Conservation (phyloP, 2,113 vertebrate genomes). For the Kobus ellipsiprymnus region DNA sequence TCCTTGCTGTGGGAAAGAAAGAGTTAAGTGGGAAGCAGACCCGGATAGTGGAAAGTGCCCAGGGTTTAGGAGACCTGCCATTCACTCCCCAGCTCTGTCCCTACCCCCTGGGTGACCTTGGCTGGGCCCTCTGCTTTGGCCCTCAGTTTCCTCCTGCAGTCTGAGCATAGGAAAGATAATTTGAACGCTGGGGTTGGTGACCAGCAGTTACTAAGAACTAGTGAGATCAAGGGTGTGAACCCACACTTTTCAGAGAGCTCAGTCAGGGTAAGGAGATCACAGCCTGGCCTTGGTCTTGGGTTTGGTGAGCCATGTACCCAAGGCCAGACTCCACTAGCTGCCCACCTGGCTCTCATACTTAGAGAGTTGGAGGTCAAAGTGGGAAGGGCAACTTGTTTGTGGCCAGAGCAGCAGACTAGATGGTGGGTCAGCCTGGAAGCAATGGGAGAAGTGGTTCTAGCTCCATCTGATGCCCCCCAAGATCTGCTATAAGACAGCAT, state of each 20-base stretch:
- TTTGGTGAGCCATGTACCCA: background rate
- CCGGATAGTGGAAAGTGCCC: background rate
- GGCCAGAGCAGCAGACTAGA: background rate
- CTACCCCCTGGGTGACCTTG: background rate
- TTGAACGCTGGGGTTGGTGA: background rate
- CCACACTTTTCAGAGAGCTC: background rate
- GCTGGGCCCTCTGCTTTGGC: background rate
- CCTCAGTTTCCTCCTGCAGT: conserved; percentile 19
- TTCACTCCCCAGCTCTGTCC: background rate
- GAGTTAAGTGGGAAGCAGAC: background rate
- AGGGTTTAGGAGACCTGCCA: background rate
- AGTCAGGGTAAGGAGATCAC: background rate
- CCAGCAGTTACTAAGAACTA: background rate
- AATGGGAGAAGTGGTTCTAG: background rate
- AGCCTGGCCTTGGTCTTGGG: background rate
- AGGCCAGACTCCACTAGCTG: background rate
- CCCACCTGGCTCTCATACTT: background rate
- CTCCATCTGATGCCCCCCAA: background rate
- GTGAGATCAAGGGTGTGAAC: background rate
- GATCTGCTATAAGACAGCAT: background rate
- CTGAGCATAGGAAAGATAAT: background rate
- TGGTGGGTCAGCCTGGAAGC: background rate
- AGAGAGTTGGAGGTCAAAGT: background rate
- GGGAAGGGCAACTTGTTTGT: background rate
- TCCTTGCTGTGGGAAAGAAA: background rate